A percentile compares a stretch with the other conserved stretches of the same genome.
Evolutionary conservation across 23 tunicate genomes (phyloP).

Genomic region (Trididemnum clinides): DNA sequence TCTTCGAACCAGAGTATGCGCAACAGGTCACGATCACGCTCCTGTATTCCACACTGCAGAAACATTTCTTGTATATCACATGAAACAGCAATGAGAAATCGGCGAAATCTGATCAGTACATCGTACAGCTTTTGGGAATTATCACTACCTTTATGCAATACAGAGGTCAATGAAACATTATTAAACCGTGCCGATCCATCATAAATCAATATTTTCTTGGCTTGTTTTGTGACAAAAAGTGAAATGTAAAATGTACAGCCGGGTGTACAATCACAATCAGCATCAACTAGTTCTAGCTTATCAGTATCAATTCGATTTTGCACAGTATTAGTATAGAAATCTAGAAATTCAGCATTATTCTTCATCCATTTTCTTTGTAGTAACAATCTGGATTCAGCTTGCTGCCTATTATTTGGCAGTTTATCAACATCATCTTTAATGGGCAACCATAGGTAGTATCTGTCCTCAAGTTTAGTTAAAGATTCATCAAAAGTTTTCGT

Average conservation of each 20-base stretch:
- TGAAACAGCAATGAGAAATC: background rate
- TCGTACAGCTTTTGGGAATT: background rate
- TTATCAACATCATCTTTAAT: background rate
- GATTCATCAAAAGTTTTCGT: background rate
- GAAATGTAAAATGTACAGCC: background rate
- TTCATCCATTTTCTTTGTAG: background rate
- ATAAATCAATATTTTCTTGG: background rate
- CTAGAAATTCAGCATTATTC: background rate
- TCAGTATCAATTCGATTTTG: background rate
- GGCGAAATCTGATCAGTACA: background rate
- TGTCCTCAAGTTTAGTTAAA: background rate
- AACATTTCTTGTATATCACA: constrained; percentile 9
- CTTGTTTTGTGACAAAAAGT: background rate
- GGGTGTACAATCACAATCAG: background rate
- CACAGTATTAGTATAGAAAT: background rate
- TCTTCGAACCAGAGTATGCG: background rate
- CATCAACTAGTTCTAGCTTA: background rate
- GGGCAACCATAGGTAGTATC: background rate
- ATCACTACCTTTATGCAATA: background rate
- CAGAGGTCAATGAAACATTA: background rate
- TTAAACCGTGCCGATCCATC: background rate
- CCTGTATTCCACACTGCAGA: constrained; percentile 2
- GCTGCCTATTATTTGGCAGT: background rate
- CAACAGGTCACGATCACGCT: background rate
- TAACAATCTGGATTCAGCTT: background rate